A percentile compares a stretch with the other conserved stretches of the same genome.
Conservation (phyloP, 2,888 invertebrate genomes). For the Drosophila neutralis region DNA sequence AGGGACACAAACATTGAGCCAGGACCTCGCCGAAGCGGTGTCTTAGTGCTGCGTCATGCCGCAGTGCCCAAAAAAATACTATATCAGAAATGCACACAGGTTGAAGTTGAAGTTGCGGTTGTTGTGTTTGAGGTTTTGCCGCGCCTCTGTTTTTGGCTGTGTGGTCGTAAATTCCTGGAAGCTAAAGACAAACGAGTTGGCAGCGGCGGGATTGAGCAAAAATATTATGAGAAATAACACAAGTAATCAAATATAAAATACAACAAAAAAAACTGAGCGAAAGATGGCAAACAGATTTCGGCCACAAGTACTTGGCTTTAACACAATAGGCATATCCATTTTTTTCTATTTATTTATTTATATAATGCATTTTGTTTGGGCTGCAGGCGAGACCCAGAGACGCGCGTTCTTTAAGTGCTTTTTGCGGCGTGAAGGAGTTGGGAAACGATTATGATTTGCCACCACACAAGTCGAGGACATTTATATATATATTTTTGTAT, state of each 20-base stretch:
- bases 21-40: constrained; percentile 35
- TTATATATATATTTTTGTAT: background rate
- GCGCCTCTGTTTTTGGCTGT: constrained; percentile 49
- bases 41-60: constrained; percentile 67
- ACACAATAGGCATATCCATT: constrained; percentile 4
- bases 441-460: constrained; percentile 72
- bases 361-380: constrained; percentile 42
- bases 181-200: constrained; percentile 65
- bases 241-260: constrained; percentile 58
- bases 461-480: constrained; percentile 72
- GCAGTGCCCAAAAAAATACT: constrained; percentile 46
- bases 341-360: constrained; percentile 51
- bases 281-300: constrained; percentile 7
- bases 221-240: constrained; percentile 77
- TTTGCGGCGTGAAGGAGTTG: constrained; percentile 69
- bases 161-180: constrained; percentile 67
- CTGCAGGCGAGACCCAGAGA: constrained; percentile 28
- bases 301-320: constrained; percentile 17
- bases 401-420: constrained; percentile 22
- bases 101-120: constrained; percentile 43
- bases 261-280: constrained; percentile 34
- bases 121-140: constrained; percentile 73
- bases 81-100: constrained; percentile 76
- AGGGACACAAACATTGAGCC: constrained; percentile 66
- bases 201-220: constrained; percentile 58